These are phyloP conservation scores for Nasonia longicornis DNA, from an alignment of 1,140 invertebrate species.

Conservation along the genomic window DNA sequence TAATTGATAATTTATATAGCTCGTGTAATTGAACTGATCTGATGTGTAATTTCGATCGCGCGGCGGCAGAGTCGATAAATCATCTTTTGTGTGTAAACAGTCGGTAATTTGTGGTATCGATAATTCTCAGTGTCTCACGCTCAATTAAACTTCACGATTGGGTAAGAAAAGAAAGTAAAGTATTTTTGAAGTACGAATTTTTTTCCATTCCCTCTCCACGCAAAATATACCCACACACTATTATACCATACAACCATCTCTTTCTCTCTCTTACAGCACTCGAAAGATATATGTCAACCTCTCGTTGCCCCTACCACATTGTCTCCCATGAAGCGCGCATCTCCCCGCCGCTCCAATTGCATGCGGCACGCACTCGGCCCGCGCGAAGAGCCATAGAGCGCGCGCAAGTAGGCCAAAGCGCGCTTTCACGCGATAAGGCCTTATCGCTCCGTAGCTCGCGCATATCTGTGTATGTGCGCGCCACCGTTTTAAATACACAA, in stretches of 20 bases:
- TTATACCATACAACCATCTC: background rate
- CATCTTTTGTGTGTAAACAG: too few species aligned
- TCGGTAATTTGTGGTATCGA: too few species aligned
- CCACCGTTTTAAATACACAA: slow-evolving; percentile 26
- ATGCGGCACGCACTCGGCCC: slow-evolving; percentile 41
- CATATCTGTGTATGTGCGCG: slow-evolving; percentile 35
- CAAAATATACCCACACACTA: background rate
- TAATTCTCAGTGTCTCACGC: too few species aligned
- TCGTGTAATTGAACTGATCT: too few species aligned
- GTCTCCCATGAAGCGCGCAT: background rate
- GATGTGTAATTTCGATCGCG: too few species aligned
- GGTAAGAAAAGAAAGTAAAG: background rate
- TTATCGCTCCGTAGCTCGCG: slow-evolving; percentile 54
- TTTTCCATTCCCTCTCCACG: background rate
- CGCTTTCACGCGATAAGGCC: slow-evolving; percentile 64
- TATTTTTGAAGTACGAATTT: background rate
- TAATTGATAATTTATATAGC: too few species aligned
- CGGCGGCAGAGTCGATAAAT: too few species aligned
- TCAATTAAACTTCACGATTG: background rate
- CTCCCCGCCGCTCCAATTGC: slow-evolving; percentile 32
- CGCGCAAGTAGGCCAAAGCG: slow-evolving; percentile 59
- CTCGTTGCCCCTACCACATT: slow-evolving; percentile 1
- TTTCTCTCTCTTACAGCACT: background rate
- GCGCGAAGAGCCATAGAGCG: slow-evolving; percentile 43
- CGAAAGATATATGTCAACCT: slow-evolving; percentile 35